phyloP scores from a whole-genome alignment of 2,113 vertebrate species.

The Sorex fumeus region DNA sequence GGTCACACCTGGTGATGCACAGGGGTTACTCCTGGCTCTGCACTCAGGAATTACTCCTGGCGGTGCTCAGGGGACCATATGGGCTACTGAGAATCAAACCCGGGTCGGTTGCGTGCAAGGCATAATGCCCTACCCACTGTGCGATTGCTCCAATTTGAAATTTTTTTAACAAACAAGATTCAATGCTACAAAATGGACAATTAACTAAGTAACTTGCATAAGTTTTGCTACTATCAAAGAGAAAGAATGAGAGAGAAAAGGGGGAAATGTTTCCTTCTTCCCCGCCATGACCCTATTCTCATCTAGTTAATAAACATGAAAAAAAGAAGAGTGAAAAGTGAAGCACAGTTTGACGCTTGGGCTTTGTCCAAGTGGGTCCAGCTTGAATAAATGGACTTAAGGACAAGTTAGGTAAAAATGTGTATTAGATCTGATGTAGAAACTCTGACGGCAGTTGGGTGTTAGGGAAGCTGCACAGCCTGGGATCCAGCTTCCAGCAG shows the following conservation, averaged over 20 bases:
- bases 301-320: not conserved
- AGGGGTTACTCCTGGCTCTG: too few relatives aligned
- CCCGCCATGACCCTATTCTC: too few relatives aligned
- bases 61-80: too few relatives aligned
- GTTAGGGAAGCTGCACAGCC: not conserved
- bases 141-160: not conserved
- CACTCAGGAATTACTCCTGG: too few relatives aligned
- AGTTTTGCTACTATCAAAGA: too few relatives aligned
- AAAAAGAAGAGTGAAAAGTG: not conserved
- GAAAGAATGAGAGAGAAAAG: not conserved
- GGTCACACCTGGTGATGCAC: too few relatives aligned
- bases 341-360: not conserved
- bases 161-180: not conserved
- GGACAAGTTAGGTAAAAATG: not conserved
- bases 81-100: too few relatives aligned
- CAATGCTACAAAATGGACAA: slow-evolving; percentile 4
- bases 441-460: not conserved
- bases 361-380: not conserved
- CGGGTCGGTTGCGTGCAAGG: too few relatives aligned
- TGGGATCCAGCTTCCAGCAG: not conserved
- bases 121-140: too few relatives aligned
- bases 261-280: not conserved
- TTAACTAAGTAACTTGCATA: not conserved
- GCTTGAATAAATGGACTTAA: not conserved
- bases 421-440: not conserved